These are phyloP conservation scores for Sinocyclocheilus anshuiensis DNA, from an alignment of 2,113 vertebrate genomes.

Conservation along the genomic window DNA sequence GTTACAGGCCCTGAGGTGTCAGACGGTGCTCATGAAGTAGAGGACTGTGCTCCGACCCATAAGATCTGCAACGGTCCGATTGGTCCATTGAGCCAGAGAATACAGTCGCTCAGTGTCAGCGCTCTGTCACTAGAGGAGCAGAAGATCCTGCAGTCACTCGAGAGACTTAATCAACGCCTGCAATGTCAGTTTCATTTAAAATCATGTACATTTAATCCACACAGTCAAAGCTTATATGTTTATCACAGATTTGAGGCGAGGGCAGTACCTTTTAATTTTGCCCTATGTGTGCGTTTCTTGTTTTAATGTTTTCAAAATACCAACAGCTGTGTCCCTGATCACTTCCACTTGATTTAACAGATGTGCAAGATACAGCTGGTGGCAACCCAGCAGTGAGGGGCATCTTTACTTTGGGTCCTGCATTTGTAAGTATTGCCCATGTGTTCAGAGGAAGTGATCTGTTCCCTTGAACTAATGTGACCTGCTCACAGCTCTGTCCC, in stretches of 20 bases:
- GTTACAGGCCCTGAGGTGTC: slow-evolving; percentile 74
- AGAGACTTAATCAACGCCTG: slow-evolving; percentile 82
- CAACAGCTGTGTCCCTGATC: slow-evolving; percentile 9
- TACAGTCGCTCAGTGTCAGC: slow-evolving; percentile 57
- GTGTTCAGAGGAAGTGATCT: neutral
- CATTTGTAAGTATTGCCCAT: slow-evolving; percentile 77
- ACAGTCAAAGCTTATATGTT: neutral
- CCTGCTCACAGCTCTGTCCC: neutral
- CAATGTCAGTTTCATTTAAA: slow-evolving; percentile 74
- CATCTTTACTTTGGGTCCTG: slow-evolving; percentile 65
- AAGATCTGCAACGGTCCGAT: slow-evolving; percentile 43
- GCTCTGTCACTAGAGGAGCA: slow-evolving; percentile 83
- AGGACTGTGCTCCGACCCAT: slow-evolving; percentile 66
- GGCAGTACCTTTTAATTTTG: neutral
- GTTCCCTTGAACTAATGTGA: neutral
- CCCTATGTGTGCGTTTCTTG: neutral
- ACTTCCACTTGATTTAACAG: slow-evolving; percentile 70
- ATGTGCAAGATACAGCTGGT: slow-evolving; percentile 75
- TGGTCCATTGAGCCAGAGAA: slow-evolving; percentile 37
- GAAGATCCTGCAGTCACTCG: slow-evolving; percentile 83
- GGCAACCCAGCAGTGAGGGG: slow-evolving; percentile 69
- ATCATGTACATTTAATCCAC: neutral
- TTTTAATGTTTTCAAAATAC: slow-evolving; percentile 2
- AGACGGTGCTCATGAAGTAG: slow-evolving; percentile 69
- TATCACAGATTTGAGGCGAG: neutral